Percentiles rank a stretch among this genome's conserved stretches.
Conservation (phyloP, 2,888 invertebrate genomes). For the Melanotus villosus region DNA sequence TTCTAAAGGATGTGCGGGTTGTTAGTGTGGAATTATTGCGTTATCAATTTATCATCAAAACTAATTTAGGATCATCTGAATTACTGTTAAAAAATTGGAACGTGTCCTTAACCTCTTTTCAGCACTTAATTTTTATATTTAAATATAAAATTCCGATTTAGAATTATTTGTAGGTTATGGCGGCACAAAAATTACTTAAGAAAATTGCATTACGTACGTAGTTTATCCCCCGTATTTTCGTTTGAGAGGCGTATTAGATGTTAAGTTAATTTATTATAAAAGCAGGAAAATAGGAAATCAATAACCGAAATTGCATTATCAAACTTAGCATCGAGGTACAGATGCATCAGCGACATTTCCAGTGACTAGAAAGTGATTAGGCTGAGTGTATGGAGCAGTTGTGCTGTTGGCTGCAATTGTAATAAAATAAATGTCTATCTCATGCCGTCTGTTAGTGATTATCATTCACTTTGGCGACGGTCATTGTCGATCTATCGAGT, state of each 20-base stretch:
- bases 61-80: no score
- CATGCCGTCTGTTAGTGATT: conserved; percentile 61
- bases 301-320: conserved; percentile 46
- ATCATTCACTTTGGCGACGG: conserved; percentile 59
- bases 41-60: no score
- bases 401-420: conserved; percentile 60
- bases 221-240: no score
- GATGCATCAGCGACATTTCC: conserved; percentile 45
- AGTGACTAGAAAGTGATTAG: conserved; percentile 48
- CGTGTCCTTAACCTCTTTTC: no score
- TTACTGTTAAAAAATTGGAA: no score
- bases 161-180: no score
- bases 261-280: conserved; percentile 36
- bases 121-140: no score
- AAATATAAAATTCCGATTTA: no score
- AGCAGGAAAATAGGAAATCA: conserved; percentile 40
- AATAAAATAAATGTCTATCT: conserved; percentile 65
- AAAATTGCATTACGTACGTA: no score
- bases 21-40: no score
- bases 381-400: conserved; percentile 59
- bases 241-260: neutral
- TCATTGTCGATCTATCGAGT: conserved; percentile 43
- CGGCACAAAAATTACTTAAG: no score
- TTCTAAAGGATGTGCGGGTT: no score
- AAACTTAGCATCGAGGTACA: conserved; percentile 44